Conservation (phyloP, 2,797 vertebrate genomes). For the Melanotaenia parkinsoni region DNA sequence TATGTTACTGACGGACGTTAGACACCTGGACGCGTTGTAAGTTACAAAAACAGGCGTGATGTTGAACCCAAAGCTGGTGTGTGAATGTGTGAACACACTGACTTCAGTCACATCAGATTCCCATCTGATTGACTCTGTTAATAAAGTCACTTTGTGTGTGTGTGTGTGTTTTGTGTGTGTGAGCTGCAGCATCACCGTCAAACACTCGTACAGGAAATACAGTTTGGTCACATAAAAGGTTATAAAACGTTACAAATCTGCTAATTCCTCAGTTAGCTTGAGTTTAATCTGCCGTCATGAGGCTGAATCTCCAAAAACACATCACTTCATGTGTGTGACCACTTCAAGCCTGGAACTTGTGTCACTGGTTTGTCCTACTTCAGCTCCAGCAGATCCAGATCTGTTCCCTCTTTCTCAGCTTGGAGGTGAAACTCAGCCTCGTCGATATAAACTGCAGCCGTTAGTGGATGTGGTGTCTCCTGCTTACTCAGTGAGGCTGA, state of each 20-base stretch:
- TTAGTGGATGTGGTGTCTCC: slow-evolving; percentile 40
- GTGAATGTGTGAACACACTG: slow-evolving; percentile 42
- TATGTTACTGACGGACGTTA: slow-evolving; percentile 35
- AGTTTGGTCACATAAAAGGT: slow-evolving; percentile 2
- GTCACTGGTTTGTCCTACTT: slow-evolving; percentile 8
- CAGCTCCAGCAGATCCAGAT: slow-evolving; percentile 1
- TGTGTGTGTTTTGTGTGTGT: too few relatives aligned
- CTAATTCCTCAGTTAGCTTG: background rate
- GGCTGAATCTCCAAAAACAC: slow-evolving; percentile 25
- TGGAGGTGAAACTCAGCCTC: slow-evolving; percentile 26
- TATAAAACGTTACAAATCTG: slow-evolving; percentile 22
- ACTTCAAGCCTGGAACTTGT: background rate
- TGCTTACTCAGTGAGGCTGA: slow-evolving; percentile 79
- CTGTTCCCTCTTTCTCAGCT: background rate
- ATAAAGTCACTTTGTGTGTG: slow-evolving; percentile 66
- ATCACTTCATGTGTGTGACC: background rate
- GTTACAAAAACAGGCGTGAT: slow-evolving; percentile 27
- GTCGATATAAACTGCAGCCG: slow-evolving; percentile 18
- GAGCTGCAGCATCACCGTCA: slow-evolving; percentile 40
- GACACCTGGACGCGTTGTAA: slow-evolving; percentile 13
- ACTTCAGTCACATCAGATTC: slow-evolving; percentile 83
- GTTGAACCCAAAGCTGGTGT: slow-evolving; percentile 39
- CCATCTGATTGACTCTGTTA: slow-evolving; percentile 80
- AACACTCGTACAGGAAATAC: slow-evolving; percentile 28
- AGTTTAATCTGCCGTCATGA: slow-evolving; percentile 16